Percentiles rank a stretch among this genome's conserved stretches.
Conservation (phyloP, 2,113 vertebrate genomes). For the Cyprinodon tularosa region DNA sequence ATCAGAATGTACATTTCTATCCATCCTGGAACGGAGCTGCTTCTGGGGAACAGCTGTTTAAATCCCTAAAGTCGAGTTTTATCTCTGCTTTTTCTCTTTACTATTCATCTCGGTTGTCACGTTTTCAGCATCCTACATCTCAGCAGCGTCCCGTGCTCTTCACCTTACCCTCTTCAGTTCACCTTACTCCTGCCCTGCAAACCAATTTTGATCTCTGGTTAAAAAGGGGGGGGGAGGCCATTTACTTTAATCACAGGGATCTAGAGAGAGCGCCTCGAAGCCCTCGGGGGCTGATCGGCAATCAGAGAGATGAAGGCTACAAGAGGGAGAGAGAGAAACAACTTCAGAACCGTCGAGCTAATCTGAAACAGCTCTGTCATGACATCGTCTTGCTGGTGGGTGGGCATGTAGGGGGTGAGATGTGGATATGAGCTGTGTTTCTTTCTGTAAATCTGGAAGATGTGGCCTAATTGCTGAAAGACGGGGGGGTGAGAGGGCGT, state of each 20-base stretch:
- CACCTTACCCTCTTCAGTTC: constrained; percentile 20
- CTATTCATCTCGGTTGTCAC: background rate
- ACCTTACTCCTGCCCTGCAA: constrained; percentile 20
- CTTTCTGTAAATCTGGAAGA: constrained; percentile 48
- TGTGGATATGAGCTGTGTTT: constrained; percentile 26
- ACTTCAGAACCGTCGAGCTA: constrained; percentile 54
- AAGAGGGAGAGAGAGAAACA: constrained; percentile 59
- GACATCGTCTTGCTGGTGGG: constrained; percentile 42
- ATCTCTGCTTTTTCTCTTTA: background rate
- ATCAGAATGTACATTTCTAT: background rate
- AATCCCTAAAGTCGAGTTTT: background rate
- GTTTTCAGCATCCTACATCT: constrained; percentile 4
- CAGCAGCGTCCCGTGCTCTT: constrained; percentile 1
- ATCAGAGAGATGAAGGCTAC: constrained; percentile 69
- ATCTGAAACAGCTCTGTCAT: constrained; percentile 46
- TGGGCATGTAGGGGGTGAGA: background rate
- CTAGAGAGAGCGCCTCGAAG: constrained; percentile 65
- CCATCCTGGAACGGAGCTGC: background rate
- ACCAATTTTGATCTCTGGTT: constrained; percentile 39
- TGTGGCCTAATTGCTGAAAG: constrained; percentile 3
- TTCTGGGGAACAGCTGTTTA: background rate
- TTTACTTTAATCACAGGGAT: constrained; percentile 80
- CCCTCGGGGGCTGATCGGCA: constrained; percentile 70
- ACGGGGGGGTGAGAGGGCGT: background rate
- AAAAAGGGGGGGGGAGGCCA: constrained; percentile 48